A percentile compares a stretch with the other conserved stretches of the same genome.
Conservation (phyloP, 2,888 invertebrate genomes). For the Agriopis aurantiaria region DNA sequence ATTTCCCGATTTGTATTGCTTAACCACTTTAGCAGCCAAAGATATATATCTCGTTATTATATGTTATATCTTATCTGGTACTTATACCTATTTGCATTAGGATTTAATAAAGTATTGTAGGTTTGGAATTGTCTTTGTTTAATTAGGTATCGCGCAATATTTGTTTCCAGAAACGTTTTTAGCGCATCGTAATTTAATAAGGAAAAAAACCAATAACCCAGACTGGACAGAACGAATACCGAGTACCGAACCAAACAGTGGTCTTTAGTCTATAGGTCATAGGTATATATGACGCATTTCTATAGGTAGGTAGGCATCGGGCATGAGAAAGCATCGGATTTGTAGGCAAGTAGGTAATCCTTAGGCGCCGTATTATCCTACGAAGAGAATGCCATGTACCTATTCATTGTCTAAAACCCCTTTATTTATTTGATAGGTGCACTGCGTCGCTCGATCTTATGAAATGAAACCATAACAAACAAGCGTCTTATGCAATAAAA, state of each 20-base stretch:
- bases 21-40: constrained; percentile 26
- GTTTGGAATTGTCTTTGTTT: constrained; percentile 12
- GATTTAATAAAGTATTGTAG: neutral
- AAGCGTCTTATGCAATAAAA: constrained; percentile 2
- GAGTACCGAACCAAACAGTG: neutral
- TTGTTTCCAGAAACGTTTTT: neutral
- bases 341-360: neutral
- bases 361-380: too few species aligned
- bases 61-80: constrained; percentile 23
- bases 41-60: constrained; percentile 13
- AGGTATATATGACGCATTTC: neutral
- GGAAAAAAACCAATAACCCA: neutral
- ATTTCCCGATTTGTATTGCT: constrained; percentile 44
- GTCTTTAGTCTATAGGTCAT: too few species aligned
- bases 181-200: neutral
- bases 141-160: constrained; percentile 8
- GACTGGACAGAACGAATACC: neutral
- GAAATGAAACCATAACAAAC: constrained; percentile 6
- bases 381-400: too few species aligned
- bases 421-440: neutral
- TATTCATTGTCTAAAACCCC: too few species aligned
- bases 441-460: neutral
- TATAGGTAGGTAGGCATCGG: too few species aligned
- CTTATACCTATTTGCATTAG: constrained; percentile 15
- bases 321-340: neutral